phyloP scores from a whole-genome alignment of 2,113 vertebrate species.

The Onychostruthus taczanowskii region DNA sequence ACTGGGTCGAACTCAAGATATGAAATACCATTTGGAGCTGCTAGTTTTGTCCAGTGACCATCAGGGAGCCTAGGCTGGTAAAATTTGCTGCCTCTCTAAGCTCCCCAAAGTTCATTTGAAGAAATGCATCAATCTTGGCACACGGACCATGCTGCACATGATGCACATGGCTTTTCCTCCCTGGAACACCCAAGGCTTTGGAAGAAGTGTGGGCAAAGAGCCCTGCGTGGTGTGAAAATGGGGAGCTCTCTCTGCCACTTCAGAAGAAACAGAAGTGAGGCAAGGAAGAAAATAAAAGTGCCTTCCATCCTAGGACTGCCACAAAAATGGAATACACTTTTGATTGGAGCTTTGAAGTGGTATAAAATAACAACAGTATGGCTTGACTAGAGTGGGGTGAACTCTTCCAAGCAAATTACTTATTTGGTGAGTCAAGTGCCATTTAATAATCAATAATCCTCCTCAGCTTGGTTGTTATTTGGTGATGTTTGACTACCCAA shows the following conservation, averaged over 20 bases:
- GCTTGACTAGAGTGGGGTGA: neutral
- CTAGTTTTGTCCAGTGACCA: neutral
- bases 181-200: neutral
- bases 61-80: neutral
- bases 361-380: neutral
- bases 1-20: neutral
- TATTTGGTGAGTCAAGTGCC: neutral
- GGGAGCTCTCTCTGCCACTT: neutral
- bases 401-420: neutral
- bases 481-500: neutral
- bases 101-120: neutral
- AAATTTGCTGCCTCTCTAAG: neutral
- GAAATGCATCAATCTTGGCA: neutral
- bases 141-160: accelerated
- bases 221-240: neutral
- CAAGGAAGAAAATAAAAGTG: neutral
- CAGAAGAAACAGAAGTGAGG: neutral
- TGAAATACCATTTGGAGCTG: neutral
- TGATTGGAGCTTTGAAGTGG: neutral
- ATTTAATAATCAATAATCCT: neutral
- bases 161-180: neutral
- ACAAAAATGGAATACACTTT: neutral
- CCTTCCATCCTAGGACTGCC: neutral
- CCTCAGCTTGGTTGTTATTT: neutral
- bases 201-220: neutral